Base-by-base conservation (phyloP, 2,113 vertebrate genomes). In the Daubentonia madagascariensis region DNA sequence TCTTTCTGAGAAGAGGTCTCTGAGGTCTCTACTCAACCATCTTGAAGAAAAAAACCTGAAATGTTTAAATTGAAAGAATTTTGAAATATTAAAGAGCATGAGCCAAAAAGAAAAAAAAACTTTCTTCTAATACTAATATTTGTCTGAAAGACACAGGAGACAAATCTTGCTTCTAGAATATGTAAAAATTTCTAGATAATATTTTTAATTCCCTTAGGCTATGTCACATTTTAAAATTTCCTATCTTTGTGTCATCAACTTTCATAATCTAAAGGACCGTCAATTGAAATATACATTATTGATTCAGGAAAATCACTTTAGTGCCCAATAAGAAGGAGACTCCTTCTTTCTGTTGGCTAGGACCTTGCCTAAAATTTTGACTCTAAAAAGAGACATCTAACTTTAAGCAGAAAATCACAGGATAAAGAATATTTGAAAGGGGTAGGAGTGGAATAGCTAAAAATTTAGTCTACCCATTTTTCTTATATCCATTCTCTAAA, bases 151-250 rank as follows among this genome's bases (percentile, higher is more conserved):
- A 95, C 40, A 78, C 0, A 57, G 40, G 28, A 83, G 32, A 17
- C 30, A 52, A 61, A 63, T 57, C 11, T 30, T 89, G 18, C 35
- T 90, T 85, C 23, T 61, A 89, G 20, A 85, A 76, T 79, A 95
- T 45, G 35, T 0, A 85, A 81, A 7, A 85, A 57, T 88, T 67
- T 63, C 37, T 76, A 76, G 8, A 75, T 70, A 88, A 20, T 68
- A 85, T 54, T 83, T 84, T 94, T 35, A 83, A 83, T 95, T 81
- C 4, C 37, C 3, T 65, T 73, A 45, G 18, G 1, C 50, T 63
- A 96, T 87, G 14, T 63, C 43, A 94, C n/a, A 73, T 75, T 80
- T 81, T 93, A 22, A 87, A 89, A 86, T 94, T 94, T 93, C 28
- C 35, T 90, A 22, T 72, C 50, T 93, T 89, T 48, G 30, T 2